Conservation (phyloP, 1,140 invertebrate species). For the Forficula auricularia region DNA sequence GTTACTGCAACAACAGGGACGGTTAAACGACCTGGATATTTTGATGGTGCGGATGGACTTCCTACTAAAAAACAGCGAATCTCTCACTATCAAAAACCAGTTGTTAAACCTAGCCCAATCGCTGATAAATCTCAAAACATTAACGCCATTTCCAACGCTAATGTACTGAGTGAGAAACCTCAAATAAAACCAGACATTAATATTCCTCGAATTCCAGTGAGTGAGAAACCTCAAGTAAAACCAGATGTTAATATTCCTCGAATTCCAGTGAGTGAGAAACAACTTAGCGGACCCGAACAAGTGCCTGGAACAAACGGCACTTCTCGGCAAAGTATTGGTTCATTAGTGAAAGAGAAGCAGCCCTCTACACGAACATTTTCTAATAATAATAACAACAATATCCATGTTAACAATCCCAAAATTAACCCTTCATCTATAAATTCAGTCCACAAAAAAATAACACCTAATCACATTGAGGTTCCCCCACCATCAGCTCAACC, state of each 20-base stretch:
- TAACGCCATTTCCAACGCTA: background rate
- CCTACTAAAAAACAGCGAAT: conserved; percentile 62
- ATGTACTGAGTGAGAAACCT: background rate
- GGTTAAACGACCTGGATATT: conserved; percentile 36
- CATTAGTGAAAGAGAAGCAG: too few species aligned
- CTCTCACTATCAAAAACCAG: conserved; percentile 51
- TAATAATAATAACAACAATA: too few species aligned
- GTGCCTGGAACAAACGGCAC: conserved; percentile 19
- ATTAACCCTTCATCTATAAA: too few species aligned
- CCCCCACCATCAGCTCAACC: too few species aligned
- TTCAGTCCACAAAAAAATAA: too few species aligned
- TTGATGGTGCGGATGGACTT: conserved; percentile 38
- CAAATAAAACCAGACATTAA: background rate
- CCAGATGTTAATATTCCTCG: background rate
- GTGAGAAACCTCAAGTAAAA: background rate
- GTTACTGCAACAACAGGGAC: conserved; percentile 19
- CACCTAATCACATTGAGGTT: too few species aligned
- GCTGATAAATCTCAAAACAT: background rate
- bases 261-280: background rate
- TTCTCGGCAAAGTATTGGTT: conserved; percentile 18
- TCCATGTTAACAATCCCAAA: too few species aligned
- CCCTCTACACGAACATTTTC: too few species aligned
- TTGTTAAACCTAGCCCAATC: conserved; percentile 12
- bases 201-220: background rate
- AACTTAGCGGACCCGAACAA: conserved; percentile 5